Evolutionary conservation across 2,113 vertebrate genomes (phyloP).

Genomic region (Alaudala cheleensis): DNA sequence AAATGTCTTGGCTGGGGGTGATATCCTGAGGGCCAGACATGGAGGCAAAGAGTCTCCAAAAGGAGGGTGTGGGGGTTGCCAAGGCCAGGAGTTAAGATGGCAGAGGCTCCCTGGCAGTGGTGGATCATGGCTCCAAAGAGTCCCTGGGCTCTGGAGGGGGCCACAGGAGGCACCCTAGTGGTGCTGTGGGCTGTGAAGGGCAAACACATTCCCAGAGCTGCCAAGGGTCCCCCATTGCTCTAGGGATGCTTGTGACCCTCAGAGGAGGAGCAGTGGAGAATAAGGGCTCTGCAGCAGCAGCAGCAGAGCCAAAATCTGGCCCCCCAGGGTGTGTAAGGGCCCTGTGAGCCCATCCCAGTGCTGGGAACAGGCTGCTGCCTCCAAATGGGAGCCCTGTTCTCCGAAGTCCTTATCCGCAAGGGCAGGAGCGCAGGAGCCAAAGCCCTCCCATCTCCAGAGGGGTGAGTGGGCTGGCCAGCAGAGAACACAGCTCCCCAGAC

Average conservation of each 20-base stretch:
- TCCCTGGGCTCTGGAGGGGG: background rate
- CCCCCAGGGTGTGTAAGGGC: accelerated
- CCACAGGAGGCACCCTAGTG: accelerated
- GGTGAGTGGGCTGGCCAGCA: background rate
- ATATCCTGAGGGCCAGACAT: background rate
- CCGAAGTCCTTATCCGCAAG: background rate
- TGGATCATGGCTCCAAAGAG: background rate
- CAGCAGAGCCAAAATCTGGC: background rate
- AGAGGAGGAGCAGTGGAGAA: background rate
- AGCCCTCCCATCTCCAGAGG: background rate
- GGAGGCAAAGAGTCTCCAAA: background rate
- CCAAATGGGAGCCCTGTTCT: background rate
- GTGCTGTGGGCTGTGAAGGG: background rate
- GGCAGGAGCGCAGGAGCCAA: background rate
- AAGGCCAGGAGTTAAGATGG: background rate
- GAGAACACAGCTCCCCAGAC: background rate
- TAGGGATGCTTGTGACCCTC: background rate
- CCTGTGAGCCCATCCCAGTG: background rate
- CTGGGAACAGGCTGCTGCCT: background rate
- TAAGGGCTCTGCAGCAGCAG: background rate
- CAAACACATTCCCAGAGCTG: background rate
- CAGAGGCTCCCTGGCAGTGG: background rate
- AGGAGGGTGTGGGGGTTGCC: accelerated
- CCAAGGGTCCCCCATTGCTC: background rate
- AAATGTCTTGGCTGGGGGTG: background rate